Percentiles rank a stretch among this genome's conserved stretches.
phyloP scores from a whole-genome alignment of 2,113 vertebrate species.

The Paracanthobrama guichenoti region DNA sequence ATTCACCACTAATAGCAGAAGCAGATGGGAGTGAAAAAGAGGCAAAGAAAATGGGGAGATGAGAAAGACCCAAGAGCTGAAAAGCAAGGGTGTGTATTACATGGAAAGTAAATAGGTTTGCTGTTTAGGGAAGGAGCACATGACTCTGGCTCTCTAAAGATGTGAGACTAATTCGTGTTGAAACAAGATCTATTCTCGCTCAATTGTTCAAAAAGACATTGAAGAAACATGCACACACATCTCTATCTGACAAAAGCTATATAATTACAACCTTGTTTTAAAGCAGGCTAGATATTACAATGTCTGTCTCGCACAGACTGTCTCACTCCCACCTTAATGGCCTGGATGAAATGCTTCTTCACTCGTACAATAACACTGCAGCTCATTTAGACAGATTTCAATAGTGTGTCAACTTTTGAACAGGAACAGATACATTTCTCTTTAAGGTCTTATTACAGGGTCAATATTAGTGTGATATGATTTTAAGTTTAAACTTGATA shows the following conservation, averaged over 20 bases:
- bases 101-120: slow-evolving; percentile 24
- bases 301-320: slow-evolving; percentile 23
- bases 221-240: slow-evolving; percentile 20
- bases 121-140: not conserved
- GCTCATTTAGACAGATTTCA: not conserved
- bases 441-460: not conserved
- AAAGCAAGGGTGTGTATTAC: not conserved
- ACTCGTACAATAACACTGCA: not conserved
- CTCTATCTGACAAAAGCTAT: slow-evolving; percentile 36
- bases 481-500: not conserved
- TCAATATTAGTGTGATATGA: not conserved
- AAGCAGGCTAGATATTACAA: slow-evolving; percentile 38
- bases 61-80: slow-evolving; percentile 6
- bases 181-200: slow-evolving; percentile 14
- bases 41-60: not conserved
- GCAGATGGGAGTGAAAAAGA: slow-evolving; percentile 57
- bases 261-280: slow-evolving; percentile 45
- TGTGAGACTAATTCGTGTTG: not conserved
- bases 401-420: not conserved
- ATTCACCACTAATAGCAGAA: slow-evolving; percentile 59
- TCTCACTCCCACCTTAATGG: not conserved
- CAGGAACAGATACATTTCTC: not conserved
- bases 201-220: slow-evolving; percentile 13
- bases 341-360: not conserved
- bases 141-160: not conserved